These are phyloP conservation scores for Zele albiditarsus DNA, from an alignment of 2,888 invertebrate genomes.

Conservation along the genomic window DNA sequence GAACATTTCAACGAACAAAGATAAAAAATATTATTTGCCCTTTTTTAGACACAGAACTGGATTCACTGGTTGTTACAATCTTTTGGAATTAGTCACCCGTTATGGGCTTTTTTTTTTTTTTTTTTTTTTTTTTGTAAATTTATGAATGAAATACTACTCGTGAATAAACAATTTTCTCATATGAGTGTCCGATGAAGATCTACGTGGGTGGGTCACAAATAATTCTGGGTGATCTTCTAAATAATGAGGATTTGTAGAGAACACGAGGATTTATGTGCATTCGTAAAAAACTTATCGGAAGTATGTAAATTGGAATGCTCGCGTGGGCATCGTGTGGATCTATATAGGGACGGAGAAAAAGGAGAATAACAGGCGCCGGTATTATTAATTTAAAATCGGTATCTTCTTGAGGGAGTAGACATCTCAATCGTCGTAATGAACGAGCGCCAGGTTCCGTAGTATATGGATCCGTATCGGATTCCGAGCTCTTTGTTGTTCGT, in stretches of 20 bases:
- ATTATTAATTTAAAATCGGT: conserved; percentile 33
- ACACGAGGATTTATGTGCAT: conserved; percentile 25
- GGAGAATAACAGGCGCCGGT: conserved; percentile 30
- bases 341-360: conserved; percentile 21
- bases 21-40: too few species aligned
- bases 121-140: background rate
- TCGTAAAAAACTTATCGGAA: conserved; percentile 44
- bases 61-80: too few species aligned
- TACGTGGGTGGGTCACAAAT: conserved; percentile 13
- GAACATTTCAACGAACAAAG: too few species aligned
- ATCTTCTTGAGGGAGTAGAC: conserved; percentile 19
- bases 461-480: background rate
- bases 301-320: conserved; percentile 53
- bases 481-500: conserved; percentile 7
- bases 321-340: conserved; percentile 43
- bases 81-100: too few species aligned
- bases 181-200: background rate
- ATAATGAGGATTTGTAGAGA: conserved; percentile 18
- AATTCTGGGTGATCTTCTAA: conserved; percentile 33
- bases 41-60: too few species aligned
- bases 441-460: conserved; percentile 7
- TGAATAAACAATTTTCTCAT: background rate
- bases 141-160: background rate
- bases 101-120: too few species aligned
- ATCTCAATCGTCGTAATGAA: conserved; percentile 38